Percentiles rank a stretch among this genome's conserved stretches.
Conservation (phyloP, 30 jellyfish, hydroid and myxozoan genomes). For the Clytia hemisphaerica region DNA sequence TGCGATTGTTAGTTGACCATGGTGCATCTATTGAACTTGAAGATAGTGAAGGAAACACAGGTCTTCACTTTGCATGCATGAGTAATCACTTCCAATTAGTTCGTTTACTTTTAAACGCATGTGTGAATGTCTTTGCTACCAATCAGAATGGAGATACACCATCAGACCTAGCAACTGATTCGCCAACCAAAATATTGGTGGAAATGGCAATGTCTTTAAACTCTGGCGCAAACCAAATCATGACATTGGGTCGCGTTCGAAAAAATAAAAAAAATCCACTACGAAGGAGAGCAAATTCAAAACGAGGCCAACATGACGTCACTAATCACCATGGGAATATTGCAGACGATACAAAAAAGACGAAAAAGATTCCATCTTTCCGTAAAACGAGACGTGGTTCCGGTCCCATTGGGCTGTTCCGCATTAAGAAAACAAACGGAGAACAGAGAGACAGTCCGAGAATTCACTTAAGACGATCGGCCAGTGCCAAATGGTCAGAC, state of each 20-base stretch:
- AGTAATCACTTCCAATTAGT: constrained; percentile 56
- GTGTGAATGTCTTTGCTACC: constrained; percentile 52
- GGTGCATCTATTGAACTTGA: constrained; percentile 80
- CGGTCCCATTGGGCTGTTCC: too few species aligned
- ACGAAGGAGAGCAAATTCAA: too few species aligned
- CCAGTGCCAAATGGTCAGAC: too few species aligned
- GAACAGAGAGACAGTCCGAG: too few species aligned
- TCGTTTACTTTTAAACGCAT: constrained; percentile 59
- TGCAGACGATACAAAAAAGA: not conserved
- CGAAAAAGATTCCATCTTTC: not conserved
- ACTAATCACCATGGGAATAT: too few species aligned
- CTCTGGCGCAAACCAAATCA: constrained; percentile 6
- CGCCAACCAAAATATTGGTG: not conserved
- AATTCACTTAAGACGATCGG: too few species aligned
- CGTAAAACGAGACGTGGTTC: not conserved
- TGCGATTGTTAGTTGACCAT: constrained; percentile 72
- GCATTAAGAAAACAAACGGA: too few species aligned
- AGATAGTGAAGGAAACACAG: constrained; percentile 71
- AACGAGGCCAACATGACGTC: too few species aligned
- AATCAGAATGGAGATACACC: constrained; percentile 60
- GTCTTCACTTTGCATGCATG: constrained; percentile 72
- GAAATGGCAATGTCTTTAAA: constrained; percentile 23
- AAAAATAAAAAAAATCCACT: not conserved
- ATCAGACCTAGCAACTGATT: constrained; percentile 41
- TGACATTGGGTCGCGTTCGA: constrained; percentile 25